These are phyloP conservation scores for Myiotriccus ornatus DNA, from an alignment of 2,797 vertebrate species.

Conservation along the genomic window DNA sequence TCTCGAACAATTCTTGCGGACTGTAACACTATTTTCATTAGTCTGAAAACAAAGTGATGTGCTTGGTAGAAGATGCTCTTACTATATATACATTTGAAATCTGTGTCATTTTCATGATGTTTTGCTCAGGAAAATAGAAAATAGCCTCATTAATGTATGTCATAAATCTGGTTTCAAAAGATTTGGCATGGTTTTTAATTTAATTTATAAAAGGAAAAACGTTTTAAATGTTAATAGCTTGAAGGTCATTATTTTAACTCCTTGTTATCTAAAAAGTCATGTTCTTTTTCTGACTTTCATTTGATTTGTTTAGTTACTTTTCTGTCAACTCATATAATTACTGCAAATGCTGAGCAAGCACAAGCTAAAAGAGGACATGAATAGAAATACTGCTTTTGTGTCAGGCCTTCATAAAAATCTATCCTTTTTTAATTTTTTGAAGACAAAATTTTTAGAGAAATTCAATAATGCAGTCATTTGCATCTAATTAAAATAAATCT, in stretches of 20 bases:
- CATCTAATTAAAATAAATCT: not conserved
- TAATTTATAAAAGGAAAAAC: not conserved
- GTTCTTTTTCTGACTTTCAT: not conserved
- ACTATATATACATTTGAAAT: not conserved
- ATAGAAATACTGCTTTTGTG: not conserved
- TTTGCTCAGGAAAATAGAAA: not conserved
- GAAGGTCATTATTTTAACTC: not conserved
- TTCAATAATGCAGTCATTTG: not conserved
- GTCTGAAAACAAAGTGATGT: not conserved
- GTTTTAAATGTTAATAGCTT: not conserved
- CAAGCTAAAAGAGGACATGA: not conserved
- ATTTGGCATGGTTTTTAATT: not conserved
- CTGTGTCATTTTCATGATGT: not conserved
- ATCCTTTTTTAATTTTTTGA: not conserved
- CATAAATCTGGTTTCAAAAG: not conserved
- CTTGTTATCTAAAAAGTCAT: not conserved
- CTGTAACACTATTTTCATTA: not conserved
- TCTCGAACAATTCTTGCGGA: not conserved
- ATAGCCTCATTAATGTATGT: not conserved
- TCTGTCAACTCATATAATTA: not conserved
- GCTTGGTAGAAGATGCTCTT: not conserved
- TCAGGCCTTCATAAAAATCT: not conserved
- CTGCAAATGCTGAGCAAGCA: not conserved
- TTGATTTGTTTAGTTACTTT: not conserved
- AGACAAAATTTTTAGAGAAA: not conserved